A percentile compares a stretch with the other conserved stretches of the same genome.
Conservation (phyloP, 2,797 vertebrate species). For the Vultur gryphus region DNA sequence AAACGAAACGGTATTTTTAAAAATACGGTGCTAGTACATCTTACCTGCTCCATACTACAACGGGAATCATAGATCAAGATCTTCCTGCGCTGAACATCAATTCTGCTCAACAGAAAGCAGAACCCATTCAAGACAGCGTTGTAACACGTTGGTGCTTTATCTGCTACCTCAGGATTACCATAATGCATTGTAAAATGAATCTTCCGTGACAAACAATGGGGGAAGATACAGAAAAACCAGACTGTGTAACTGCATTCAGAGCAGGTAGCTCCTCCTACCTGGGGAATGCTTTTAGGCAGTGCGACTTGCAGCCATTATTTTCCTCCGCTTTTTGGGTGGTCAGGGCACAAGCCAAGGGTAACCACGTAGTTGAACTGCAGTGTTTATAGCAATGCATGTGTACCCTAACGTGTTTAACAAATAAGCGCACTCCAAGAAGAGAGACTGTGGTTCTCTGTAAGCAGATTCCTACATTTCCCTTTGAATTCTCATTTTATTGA, state of each 20-base stretch:
- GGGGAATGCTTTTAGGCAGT: not conserved
- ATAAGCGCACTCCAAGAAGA: not conserved
- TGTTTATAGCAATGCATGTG: rapidly evolving
- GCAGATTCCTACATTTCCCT: not conserved
- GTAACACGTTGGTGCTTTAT: not conserved
- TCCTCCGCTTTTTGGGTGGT: not conserved
- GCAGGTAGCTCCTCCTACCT: not conserved
- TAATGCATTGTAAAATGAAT: not conserved
- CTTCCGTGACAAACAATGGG: not conserved
- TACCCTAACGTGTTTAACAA: not conserved
- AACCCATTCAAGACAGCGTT: not conserved
- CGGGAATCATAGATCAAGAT: not conserved
- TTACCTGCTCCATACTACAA: not conserved
- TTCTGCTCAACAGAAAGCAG: not conserved
- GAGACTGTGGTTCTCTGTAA: not conserved
- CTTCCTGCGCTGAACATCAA: not conserved
- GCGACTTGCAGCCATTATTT: not conserved
- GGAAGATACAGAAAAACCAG: not conserved
- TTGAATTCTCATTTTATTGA: not conserved
- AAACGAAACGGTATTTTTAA: not conserved
- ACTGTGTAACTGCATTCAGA: not conserved
- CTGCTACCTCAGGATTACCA: not conserved
- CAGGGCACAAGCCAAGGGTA: not conserved
- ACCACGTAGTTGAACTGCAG: not conserved
- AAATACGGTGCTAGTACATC: not conserved